Percentiles rank a stretch among this genome's conserved stretches.
These are phyloP conservation scores for Pristionchus pacificus DNA, from an alignment of 1,140 invertebrate species.

Conservation along the genomic window DNA sequence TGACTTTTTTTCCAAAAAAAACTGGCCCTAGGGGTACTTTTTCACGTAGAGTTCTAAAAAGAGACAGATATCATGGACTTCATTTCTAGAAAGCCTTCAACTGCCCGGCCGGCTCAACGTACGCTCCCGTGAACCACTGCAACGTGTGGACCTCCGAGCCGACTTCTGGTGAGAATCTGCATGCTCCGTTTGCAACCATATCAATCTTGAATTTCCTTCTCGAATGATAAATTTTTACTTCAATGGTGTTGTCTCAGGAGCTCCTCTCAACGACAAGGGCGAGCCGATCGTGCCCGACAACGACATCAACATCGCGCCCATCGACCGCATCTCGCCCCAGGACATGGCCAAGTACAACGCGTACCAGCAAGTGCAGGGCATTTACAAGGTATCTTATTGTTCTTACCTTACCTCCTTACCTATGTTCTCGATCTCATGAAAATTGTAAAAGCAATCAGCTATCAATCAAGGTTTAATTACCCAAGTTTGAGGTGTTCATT, in stretches of 20 bases:
- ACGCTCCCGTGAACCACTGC: constrained; percentile 44
- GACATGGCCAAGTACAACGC: constrained; percentile 22
- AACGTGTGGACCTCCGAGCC: constrained; percentile 43
- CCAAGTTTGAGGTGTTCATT: no score
- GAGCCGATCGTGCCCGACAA: constrained; percentile 19
- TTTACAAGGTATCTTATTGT: constrained; percentile 15
- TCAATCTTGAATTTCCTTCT: background rate
- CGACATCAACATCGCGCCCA: constrained; percentile 20
- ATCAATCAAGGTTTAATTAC: no score
- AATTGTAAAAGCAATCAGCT: no score
- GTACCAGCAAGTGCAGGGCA: constrained; percentile 19
- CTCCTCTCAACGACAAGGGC: constrained; percentile 9
- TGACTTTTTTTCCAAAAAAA: no score
- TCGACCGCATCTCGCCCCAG: background rate
- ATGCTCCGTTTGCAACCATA: background rate
- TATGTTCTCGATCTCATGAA: no score
- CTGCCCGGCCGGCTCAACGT: constrained; percentile 31
- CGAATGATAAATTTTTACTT: background rate
- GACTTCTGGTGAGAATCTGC: constrained; percentile 15
- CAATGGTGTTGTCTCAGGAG: no score
- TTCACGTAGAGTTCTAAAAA: no score
- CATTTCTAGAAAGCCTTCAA: constrained; percentile 45
- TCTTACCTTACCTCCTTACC: no score
- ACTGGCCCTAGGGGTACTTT: no score
- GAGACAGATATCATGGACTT: no score